Conservation (phyloP, 2,888 invertebrate genomes). For the Rosalia funebris region DNA sequence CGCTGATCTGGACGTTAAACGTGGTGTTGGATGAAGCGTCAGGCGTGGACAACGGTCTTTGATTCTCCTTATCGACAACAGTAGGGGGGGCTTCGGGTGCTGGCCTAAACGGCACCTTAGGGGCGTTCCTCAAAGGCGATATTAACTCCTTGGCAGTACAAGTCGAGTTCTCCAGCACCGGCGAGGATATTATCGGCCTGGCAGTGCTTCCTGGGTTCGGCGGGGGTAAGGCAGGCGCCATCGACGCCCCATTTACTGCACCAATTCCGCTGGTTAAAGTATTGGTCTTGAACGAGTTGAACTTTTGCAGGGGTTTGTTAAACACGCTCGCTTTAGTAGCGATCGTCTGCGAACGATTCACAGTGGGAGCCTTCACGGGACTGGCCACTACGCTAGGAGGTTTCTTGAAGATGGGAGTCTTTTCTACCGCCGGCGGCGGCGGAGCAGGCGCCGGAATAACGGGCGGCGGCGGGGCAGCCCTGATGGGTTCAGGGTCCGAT, state of each 20-base stretch:
- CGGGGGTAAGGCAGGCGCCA: constrained; percentile 71
- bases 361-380: constrained; percentile 41
- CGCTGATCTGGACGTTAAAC: constrained; percentile 35
- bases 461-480: constrained; percentile 74
- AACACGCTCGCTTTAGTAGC: constrained; percentile 45
- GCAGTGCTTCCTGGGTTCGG: constrained; percentile 71
- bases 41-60: constrained; percentile 65
- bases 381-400: constrained; percentile 7
- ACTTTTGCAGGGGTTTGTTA: constrained; percentile 51
- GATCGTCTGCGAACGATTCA: constrained; percentile 38
- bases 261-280: constrained; percentile 58
- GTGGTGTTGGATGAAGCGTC: constrained; percentile 58
- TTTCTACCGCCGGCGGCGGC: background rate
- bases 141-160: constrained; percentile 80
- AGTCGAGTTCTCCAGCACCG: constrained; percentile 83
- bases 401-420: constrained; percentile 54
- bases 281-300: constrained; percentile 62
- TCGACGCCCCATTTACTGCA: constrained; percentile 61
- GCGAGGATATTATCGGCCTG: constrained; percentile 83
- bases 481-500: constrained; percentile 51
- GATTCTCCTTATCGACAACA: constrained; percentile 37
- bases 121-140: constrained; percentile 71
- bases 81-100: constrained; percentile 68
- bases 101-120: constrained; percentile 70
- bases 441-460: constrained; percentile 60